Conservation (phyloP, 2,113 vertebrate species). For the Recurvirostra avosetta region DNA sequence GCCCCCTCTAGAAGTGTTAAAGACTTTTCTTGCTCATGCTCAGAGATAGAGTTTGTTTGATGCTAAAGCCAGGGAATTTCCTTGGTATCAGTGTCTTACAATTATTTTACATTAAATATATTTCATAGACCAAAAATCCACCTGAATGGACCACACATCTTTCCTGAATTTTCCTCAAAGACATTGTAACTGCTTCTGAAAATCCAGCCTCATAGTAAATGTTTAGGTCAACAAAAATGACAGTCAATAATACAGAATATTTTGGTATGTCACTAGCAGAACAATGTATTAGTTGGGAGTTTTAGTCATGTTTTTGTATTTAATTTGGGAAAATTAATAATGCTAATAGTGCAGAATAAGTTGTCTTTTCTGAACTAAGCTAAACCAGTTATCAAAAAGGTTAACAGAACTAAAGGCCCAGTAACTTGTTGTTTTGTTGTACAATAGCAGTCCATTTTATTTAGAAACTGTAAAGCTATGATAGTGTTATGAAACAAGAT, state of each 20-base stretch:
- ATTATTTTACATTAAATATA: background rate
- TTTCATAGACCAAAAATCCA: background rate
- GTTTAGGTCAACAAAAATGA: background rate
- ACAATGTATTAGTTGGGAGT: background rate
- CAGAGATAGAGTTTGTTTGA: background rate
- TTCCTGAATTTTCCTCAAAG: conserved; percentile 5
- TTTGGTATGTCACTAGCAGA: background rate
- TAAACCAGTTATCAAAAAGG: background rate
- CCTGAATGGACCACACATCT: background rate
- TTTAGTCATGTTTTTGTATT: background rate
- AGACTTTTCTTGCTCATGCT: background rate
- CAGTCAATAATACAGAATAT: background rate
- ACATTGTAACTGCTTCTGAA: background rate
- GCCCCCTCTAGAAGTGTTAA: background rate
- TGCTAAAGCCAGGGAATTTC: conserved; percentile 21
- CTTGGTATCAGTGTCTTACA: background rate
- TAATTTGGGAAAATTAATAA: background rate
- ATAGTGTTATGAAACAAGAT: background rate
- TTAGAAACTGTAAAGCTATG: background rate
- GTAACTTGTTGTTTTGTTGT: background rate
- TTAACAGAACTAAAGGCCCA: background rate
- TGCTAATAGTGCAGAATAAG: background rate
- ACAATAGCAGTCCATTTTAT: background rate
- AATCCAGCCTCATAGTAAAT: background rate
- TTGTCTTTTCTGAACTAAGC: background rate